Percentiles rank a stretch among this genome's conserved stretches.
Evolutionary conservation across 1,140 invertebrate species (phyloP).

Genomic region (Macrosteles quadrilineatus): DNA sequence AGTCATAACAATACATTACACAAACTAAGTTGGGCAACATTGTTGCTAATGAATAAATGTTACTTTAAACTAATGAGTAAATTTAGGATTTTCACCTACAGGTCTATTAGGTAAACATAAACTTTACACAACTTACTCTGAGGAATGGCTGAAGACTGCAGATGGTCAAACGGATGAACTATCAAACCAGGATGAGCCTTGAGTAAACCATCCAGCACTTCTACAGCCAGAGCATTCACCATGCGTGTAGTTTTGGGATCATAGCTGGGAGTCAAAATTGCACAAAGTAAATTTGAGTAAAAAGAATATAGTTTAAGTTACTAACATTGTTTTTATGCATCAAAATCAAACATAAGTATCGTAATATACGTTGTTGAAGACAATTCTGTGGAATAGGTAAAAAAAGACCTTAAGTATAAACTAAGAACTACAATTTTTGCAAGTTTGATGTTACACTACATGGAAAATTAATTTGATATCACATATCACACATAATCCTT

Average conservation of each 20-base stretch:
- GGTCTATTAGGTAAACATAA: no score
- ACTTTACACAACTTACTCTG: no score
- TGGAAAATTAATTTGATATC: not conserved
- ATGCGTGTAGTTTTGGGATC: slow-evolving; percentile 16
- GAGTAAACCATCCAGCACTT: not conserved
- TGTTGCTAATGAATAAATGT: no score
- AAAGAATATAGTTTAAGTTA: not conserved
- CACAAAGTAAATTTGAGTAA: not conserved
- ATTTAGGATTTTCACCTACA: no score
- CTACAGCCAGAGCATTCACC: not conserved
- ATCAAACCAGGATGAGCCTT: not conserved
- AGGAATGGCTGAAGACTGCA: no score
- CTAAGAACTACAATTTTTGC: not conserved
- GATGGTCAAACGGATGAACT: not conserved
- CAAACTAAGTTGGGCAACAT: no score
- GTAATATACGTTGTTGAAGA: not conserved
- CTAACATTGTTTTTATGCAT: not conserved
- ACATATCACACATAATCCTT: not conserved
- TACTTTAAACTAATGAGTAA: no score
- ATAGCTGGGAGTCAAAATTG: slow-evolving; percentile 1
- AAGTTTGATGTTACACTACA: not conserved
- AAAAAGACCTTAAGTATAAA: not conserved
- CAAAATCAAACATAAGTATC: not conserved
- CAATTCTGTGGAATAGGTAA: not conserved
- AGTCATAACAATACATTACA: no score